Percentiles rank a stretch among this genome's conserved stretches.
These are phyloP conservation scores for Neuroscelio doddi DNA, from an alignment of 2,888 invertebrate species.

Conservation along the genomic window DNA sequence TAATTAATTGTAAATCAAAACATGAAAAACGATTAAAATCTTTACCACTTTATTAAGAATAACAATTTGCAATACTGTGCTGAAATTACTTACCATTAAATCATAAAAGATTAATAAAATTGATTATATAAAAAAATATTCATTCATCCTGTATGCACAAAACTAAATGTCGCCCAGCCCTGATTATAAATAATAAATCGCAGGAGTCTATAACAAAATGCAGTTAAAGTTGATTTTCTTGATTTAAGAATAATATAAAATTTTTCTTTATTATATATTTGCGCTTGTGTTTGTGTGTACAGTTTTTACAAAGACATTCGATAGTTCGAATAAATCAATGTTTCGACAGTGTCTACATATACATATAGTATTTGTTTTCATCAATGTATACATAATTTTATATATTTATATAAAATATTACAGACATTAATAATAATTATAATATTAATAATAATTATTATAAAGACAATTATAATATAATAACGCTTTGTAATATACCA, in stretches of 20 bases:
- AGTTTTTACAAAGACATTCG: slow-evolving; percentile 64
- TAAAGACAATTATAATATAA: slow-evolving; percentile 39
- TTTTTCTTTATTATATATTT: slow-evolving; percentile 61
- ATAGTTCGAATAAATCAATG: slow-evolving; percentile 58
- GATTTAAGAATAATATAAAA: slow-evolving; percentile 65
- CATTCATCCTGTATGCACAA: too few species aligned
- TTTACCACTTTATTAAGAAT: too few species aligned
- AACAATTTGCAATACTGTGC: too few species aligned
- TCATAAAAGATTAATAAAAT: too few species aligned
- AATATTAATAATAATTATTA: slow-evolving; percentile 48
- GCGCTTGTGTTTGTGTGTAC: slow-evolving; percentile 56
- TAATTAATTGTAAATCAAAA: too few species aligned
- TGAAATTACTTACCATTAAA: too few species aligned
- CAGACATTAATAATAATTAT: slow-evolving; percentile 49
- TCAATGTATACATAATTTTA: slow-evolving; percentile 42
- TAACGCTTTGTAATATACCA: slow-evolving; percentile 52
- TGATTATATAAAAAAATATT: too few species aligned
- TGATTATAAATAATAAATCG: slow-evolving; percentile 15
- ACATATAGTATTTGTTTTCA: slow-evolving; percentile 39
- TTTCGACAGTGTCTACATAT: slow-evolving; percentile 40
- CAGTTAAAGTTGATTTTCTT: slow-evolving; percentile 19
- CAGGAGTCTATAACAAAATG: slow-evolving; percentile 15
- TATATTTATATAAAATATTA: slow-evolving; percentile 51
- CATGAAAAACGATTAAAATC: too few species aligned
- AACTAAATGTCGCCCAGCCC: too few species aligned